phyloP scores from a whole-genome alignment of 1,140 invertebrate species.

The Ditylenchus dipsaci region DNA sequence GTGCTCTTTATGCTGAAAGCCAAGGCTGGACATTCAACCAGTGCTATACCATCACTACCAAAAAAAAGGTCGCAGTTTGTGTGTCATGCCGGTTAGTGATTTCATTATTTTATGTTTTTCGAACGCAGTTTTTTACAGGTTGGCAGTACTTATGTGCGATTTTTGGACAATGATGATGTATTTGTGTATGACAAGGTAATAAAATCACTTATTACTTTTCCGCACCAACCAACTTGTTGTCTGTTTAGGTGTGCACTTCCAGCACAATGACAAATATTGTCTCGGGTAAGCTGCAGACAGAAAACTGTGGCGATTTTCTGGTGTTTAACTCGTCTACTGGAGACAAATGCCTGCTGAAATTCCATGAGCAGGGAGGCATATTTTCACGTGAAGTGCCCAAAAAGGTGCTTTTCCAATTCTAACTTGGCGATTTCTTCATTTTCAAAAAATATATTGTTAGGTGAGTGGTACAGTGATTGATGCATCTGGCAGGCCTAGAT shows the following conservation, averaged over 20 bases:
- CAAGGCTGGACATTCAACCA: slow-evolving; percentile 88
- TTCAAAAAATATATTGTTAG: background rate
- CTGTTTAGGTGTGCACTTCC: background rate
- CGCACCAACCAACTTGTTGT: no score
- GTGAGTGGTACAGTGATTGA: background rate
- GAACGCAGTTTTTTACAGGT: no score
- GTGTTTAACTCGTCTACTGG: background rate
- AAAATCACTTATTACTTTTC: no score
- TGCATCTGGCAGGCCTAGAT: background rate
- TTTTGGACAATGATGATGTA: slow-evolving; percentile 37
- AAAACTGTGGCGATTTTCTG: background rate
- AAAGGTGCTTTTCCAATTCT: background rate
- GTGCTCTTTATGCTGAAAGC: slow-evolving; percentile 82
- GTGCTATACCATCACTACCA: slow-evolving; percentile 33
- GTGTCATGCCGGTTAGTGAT: slow-evolving; percentile 87
- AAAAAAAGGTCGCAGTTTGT: slow-evolving; percentile 30
- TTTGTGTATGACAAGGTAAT: background rate
- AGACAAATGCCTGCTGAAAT: background rate
- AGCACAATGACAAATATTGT: background rate
- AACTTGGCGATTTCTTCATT: background rate
- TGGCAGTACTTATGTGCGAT: slow-evolving; percentile 72
- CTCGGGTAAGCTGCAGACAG: background rate
- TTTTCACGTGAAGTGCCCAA: background rate
- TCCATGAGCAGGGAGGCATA: background rate
- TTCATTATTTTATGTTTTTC: no score